Percentiles rank a stretch among this genome's conserved stretches.
Conservation (phyloP, 2,113 vertebrate genomes). For the Tetrao urogallus region DNA sequence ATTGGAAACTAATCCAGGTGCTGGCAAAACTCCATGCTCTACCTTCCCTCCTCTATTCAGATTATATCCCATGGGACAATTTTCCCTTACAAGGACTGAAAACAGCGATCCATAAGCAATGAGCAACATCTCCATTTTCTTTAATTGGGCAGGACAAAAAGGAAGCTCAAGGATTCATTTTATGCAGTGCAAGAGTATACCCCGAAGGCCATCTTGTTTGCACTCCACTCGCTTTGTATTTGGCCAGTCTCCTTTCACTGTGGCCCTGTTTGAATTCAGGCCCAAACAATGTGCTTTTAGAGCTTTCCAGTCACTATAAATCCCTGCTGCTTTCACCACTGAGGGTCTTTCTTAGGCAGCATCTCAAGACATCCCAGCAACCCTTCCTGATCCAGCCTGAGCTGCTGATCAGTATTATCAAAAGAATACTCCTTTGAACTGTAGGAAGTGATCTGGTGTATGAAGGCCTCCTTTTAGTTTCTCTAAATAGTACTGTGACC, state of each 20-base stretch:
- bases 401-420: neutral
- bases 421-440: neutral
- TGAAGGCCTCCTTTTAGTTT: neutral
- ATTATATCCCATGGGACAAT: constrained; percentile 22
- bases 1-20: constrained; percentile 14
- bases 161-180: neutral
- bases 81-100: neutral
- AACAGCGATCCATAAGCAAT: neutral
- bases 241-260: neutral
- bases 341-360: neutral
- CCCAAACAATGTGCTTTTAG: neutral
- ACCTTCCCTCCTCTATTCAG: constrained; percentile 33
- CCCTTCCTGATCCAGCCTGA: neutral
- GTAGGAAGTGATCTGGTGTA: neutral
- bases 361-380: neutral
- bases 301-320: neutral
- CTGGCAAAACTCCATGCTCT: constrained; percentile 37
- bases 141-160: constrained; percentile 7
- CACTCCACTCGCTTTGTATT: neutral
- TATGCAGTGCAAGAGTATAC: neutral
- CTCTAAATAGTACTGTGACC: neutral
- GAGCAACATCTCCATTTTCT: neutral
- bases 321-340: neutral
- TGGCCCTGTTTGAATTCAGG: neutral
- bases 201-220: neutral